These are phyloP conservation scores for Phyllotreta striolata DNA, from an alignment of 2,888 invertebrate genomes.

Conservation along the genomic window DNA sequence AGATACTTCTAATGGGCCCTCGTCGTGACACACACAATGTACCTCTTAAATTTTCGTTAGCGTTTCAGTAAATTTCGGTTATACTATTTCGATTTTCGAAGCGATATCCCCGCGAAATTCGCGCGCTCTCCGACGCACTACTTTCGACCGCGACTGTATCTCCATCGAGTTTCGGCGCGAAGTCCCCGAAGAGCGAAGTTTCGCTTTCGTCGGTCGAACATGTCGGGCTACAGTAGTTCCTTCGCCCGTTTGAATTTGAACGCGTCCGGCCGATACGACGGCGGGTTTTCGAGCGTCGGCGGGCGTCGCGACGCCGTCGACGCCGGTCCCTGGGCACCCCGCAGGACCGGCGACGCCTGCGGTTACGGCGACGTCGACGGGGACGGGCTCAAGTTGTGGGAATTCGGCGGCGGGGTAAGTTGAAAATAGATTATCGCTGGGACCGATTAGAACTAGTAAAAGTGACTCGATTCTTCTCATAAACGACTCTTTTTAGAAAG, in stretches of 20 bases:
- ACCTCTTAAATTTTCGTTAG: no score
- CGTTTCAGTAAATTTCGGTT: no score
- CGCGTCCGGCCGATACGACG: conserved; percentile 35
- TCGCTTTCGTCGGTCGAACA: conserved; percentile 29
- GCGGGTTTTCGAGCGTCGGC: conserved; percentile 6
- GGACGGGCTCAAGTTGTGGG: conserved; percentile 23
- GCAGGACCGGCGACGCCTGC: conserved; percentile 18
- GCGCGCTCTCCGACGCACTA: conserved; percentile 1
- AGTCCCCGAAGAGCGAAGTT: conserved; percentile 3
- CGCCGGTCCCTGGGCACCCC: conserved; percentile 12
- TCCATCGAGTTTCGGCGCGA: conserved; percentile 21
- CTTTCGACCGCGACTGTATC: background rate
- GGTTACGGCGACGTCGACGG: conserved; percentile 9
- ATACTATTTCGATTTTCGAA: no score
- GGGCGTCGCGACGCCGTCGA: background rate
- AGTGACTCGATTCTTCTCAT: background rate
- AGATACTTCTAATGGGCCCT: no score
- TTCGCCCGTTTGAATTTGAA: conserved; percentile 40
- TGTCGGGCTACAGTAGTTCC: conserved; percentile 44
- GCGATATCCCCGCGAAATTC: background rate
- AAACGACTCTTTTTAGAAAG: no score
- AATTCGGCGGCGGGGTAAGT: conserved; percentile 30
- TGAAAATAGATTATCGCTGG: no score
- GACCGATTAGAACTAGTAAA: background rate
- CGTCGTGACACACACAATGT: no score